These are phyloP conservation scores for Poeciliopsis turrubarensis DNA, from an alignment of 2,113 vertebrate species.

Conservation along the genomic window DNA sequence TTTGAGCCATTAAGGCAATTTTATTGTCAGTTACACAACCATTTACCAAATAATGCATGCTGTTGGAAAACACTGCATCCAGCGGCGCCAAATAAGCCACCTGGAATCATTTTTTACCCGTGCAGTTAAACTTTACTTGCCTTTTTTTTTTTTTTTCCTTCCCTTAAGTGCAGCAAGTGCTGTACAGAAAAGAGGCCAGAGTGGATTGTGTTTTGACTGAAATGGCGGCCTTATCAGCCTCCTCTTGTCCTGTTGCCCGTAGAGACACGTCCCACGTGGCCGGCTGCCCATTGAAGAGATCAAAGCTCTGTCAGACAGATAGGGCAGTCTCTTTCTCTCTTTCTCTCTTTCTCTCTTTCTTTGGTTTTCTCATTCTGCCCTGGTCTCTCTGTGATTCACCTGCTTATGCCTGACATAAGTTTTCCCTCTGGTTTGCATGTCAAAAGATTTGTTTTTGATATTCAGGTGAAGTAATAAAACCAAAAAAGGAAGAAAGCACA, in stretches of 20 bases:
- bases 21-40: background rate
- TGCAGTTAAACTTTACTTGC: background rate
- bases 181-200: conserved; percentile 26
- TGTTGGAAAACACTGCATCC: background rate
- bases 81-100: conserved; percentile 11
- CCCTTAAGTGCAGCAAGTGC: conserved; percentile 3
- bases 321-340: conserved; percentile 26
- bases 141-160: conserved; percentile 5
- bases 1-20: conserved; percentile 21
- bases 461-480: background rate
- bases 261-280: conserved; percentile 66
- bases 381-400: conserved; percentile 24
- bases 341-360: background rate
- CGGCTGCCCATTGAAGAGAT: conserved; percentile 72
- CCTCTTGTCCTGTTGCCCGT: conserved; percentile 66
- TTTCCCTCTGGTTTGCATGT: background rate
- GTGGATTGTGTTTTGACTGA: conserved; percentile 65
- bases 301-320: conserved; percentile 64
- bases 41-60: background rate
- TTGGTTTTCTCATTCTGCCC: conserved; percentile 7
- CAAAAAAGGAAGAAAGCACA: background rate
- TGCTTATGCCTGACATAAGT: conserved; percentile 28
- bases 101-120: conserved; percentile 22
- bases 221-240: conserved; percentile 58
- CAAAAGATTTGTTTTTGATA: background rate